Evolutionary conservation across 2,888 invertebrate species (phyloP).

Genomic region (Scaptomyza parva): DNA sequence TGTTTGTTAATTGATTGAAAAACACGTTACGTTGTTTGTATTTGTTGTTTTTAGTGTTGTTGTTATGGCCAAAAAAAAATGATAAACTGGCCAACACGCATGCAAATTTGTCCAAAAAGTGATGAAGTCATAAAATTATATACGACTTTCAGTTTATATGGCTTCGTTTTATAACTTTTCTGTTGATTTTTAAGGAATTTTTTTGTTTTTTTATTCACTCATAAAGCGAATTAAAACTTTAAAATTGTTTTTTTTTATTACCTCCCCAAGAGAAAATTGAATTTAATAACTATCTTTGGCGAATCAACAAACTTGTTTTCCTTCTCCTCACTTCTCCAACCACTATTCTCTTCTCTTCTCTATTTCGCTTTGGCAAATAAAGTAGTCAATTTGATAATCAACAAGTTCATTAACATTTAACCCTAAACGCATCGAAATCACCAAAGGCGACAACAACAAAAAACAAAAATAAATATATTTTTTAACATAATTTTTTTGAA

Average conservation of each 20-base stretch:
- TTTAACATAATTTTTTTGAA: constrained; percentile 57
- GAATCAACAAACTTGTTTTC: constrained; percentile 27
- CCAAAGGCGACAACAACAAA: constrained; percentile 47
- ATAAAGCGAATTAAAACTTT: constrained; percentile 29
- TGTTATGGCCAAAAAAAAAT: constrained; percentile 44
- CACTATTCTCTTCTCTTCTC: constrained; percentile 29
- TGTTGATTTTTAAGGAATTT: too few species aligned
- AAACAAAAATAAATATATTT: constrained; percentile 50
- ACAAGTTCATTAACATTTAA: constrained; percentile 83
- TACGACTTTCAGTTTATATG: constrained; percentile 54
- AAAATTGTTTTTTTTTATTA: constrained; percentile 6
- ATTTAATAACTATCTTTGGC: constrained; percentile 17
- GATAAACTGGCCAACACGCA: constrained; percentile 45
- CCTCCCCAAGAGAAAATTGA: constrained; percentile 17
- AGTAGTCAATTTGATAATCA: constrained; percentile 81
- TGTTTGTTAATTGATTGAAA: constrained; percentile 70
- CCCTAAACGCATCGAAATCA: constrained; percentile 63
- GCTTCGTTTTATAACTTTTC: constrained; percentile 12
- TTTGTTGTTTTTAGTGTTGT: neutral
- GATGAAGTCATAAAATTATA: constrained; percentile 80
- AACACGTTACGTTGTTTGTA: constrained; percentile 60
- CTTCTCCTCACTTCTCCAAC: too few species aligned
- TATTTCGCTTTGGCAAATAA: constrained; percentile 66
- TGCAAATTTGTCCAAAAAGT: constrained; percentile 63
- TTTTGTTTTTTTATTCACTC: constrained; percentile 31